Conservation (phyloP, 2,113 vertebrate species). For the Neogale vison region DNA sequence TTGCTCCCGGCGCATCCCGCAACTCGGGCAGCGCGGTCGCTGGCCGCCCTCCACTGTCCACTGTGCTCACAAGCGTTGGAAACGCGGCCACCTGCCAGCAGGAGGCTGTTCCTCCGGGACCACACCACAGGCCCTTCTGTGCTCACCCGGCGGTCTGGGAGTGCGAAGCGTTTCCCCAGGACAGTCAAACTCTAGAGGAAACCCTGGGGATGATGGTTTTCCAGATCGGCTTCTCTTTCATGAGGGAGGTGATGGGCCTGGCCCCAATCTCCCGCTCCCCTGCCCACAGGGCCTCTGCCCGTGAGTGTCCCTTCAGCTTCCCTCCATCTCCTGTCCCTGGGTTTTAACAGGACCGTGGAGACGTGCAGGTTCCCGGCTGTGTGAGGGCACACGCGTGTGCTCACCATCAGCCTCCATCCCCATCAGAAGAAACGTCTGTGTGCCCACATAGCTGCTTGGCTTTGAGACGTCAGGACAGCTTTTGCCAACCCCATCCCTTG, state of each 20-base stretch:
- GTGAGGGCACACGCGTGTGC: fast-evolving
- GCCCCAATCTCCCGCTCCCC: fast-evolving
- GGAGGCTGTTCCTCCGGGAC: not conserved
- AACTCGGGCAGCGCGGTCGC: too few relatives aligned
- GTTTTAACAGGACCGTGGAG: not conserved
- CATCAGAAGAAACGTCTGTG: not conserved
- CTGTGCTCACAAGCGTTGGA: fast-evolving
- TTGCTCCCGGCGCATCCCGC: not conserved
- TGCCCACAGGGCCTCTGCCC: fast-evolving
- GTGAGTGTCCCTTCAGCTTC: too few relatives aligned
- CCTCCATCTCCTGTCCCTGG: not conserved
- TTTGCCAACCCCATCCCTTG: not conserved
- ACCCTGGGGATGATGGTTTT: not conserved
- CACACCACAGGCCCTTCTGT: too few relatives aligned
- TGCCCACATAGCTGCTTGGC: not conserved
- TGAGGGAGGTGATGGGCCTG: too few relatives aligned
- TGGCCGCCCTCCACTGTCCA: not conserved
- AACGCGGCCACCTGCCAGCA: not conserved
- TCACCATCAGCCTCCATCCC: not conserved
- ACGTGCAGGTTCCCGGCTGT: not conserved
- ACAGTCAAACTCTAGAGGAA: too few relatives aligned
- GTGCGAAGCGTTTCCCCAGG: not conserved
- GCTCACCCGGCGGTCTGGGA: fast-evolving
- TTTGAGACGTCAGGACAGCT: not conserved
- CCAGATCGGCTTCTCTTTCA: not conserved